Evolutionary conservation across 2,797 vertebrate genomes (phyloP), one percentile per base, ranked within the genome.

Genomic region (Euthynnus affinis): DNA sequence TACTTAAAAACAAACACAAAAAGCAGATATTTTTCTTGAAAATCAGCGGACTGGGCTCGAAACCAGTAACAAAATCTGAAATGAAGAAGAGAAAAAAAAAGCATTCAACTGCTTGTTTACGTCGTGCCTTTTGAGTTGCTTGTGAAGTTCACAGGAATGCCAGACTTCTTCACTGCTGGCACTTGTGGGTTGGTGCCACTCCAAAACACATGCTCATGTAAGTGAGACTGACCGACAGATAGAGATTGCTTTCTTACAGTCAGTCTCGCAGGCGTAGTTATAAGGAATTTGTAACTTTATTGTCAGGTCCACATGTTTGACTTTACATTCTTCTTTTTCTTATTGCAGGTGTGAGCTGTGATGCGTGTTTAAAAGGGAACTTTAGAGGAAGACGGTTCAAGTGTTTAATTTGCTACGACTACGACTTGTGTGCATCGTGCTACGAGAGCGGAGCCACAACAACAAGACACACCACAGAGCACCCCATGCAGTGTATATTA

Each of bases 331-430:
- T 55, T 22, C 0, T 10, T 55, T 58, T 62, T 46, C 13, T 63
- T 10, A 10, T 32, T 79, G 17, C 94, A 99, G 98, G 98, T 97
- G 98, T 99, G 96, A 99, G 98, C 97, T 99, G 98, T 90, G 98
- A 99, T 95, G 98, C 98, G 88, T 99, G 98, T 98, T 98, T 99
- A 94, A 99, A 99, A 96, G 98, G 98, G 94, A 99, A 99, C 95
- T 99, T 99, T 89, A 95, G 98, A 95, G 98, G 98, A 86, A 95
- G 98, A 81, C 82, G 98, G 91, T 99, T 98, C 92, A 99, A 99
- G 97, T 99, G 98, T 96, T 97, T 99, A 96, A 98, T 99, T 94
- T 99, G 98, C 96, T 99, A 99, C 96, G 98, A 99, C 95, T 99
- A 99, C 96, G 98, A 99, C 95, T 83, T 99, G 80, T 99, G 98